Evolutionary conservation across 1,140 invertebrate genomes (phyloP).

Genomic region (Condylostylus longicornis): DNA sequence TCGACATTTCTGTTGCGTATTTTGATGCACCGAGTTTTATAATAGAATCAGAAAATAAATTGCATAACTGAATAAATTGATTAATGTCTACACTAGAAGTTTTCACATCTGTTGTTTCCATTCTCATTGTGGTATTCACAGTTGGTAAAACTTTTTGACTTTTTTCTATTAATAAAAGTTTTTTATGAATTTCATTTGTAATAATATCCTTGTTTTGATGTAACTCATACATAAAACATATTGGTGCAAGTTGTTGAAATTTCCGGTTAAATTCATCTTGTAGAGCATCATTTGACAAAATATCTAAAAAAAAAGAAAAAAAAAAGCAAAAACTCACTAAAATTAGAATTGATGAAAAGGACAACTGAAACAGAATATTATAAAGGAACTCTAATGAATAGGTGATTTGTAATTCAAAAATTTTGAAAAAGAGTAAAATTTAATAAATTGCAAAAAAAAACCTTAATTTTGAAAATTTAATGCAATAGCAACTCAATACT

Average conservation of each 20-base stretch:
- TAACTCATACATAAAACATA: slow-evolving; percentile 33
- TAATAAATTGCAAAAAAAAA: no score
- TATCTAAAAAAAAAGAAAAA: slow-evolving; percentile 14
- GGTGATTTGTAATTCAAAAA: no score
- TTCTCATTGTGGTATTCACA: slow-evolving; percentile 32
- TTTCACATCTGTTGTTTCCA: slow-evolving; percentile 20
- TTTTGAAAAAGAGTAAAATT: no score
- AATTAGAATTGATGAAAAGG: no score
- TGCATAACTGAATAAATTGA: slow-evolving; percentile 8
- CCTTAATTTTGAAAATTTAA: no score
- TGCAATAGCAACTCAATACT: no score
- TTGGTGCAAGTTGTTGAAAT: slow-evolving; percentile 34
- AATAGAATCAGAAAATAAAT: slow-evolving; percentile 26
- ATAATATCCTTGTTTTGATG: slow-evolving; percentile 1
- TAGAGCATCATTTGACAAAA: slow-evolving; percentile 26
- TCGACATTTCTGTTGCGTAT: slow-evolving; percentile 22
- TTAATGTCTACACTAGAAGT: no score
- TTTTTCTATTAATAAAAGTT: slow-evolving; percentile 30
- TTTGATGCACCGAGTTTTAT: slow-evolving; percentile 32
- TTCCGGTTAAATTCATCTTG: slow-evolving; percentile 30
- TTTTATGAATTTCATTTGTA: slow-evolving; percentile 14
- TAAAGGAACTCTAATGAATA: no score
- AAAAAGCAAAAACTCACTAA: background rate
- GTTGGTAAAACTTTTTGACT: slow-evolving; percentile 26
- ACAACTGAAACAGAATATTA: no score